Evolutionary conservation across 2,797 vertebrate genomes (phyloP).

Genomic region (Phoebastria nigripes): DNA sequence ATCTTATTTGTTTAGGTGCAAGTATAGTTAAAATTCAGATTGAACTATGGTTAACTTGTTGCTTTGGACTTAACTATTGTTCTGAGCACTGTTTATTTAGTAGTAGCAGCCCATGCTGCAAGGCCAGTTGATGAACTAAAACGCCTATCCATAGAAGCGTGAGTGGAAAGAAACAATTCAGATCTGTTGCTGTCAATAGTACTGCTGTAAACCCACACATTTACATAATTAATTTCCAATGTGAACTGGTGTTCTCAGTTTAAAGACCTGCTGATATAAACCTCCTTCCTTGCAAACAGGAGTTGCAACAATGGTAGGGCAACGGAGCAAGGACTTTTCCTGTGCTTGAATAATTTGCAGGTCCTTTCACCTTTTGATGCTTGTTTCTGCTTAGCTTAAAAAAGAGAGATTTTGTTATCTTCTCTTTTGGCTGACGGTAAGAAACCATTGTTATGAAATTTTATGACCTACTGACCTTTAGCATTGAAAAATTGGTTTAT

Average conservation of each 20-base stretch:
- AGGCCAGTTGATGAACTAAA: background rate
- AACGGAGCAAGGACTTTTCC: background rate
- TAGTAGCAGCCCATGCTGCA: background rate
- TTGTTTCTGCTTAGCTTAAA: background rate
- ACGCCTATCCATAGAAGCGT: background rate
- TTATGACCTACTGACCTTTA: constrained; percentile 3
- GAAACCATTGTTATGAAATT: constrained; percentile 1
- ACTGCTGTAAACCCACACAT: background rate
- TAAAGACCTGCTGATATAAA: background rate
- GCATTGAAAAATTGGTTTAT: constrained; percentile 31
- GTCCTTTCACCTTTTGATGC: background rate
- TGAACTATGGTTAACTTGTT: background rate
- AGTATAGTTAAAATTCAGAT: background rate
- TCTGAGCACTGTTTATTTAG: background rate
- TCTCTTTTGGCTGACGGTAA: background rate
- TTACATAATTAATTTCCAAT: background rate
- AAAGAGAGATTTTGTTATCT: background rate
- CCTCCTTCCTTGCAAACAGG: background rate
- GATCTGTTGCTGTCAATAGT: background rate
- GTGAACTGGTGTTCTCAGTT: background rate
- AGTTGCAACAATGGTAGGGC: background rate
- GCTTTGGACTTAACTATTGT: background rate
- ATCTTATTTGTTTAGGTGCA: background rate
- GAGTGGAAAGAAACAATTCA: background rate
- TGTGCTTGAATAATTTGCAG: background rate